These are phyloP conservation scores for Girardia tigrina DNA, from an alignment of 2,888 invertebrate species.

Conservation along the genomic window DNA sequence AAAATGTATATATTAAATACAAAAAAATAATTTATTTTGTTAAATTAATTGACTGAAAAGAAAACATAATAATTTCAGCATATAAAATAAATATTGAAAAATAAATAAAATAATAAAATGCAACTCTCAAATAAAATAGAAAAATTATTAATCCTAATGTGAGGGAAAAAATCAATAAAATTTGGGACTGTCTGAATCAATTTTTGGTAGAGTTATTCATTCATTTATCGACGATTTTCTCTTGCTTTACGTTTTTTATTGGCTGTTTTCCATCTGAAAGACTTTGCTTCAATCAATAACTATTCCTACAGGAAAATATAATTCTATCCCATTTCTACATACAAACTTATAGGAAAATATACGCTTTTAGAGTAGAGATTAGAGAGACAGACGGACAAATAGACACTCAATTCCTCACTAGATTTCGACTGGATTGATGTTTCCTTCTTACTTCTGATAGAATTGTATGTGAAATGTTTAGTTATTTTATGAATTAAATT, in stretches of 20 bases:
- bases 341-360: background rate
- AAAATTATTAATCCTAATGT: no score
- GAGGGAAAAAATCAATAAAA: background rate
- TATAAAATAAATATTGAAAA: no score
- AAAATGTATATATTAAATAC: no score
- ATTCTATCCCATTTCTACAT: background rate
- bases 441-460: background rate
- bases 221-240: background rate
- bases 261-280: background rate
- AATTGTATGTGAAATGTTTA: slow-evolving; percentile 15
- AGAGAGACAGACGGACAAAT: background rate
- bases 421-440: slow-evolving; percentile 15
- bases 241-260: background rate
- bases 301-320: background rate
- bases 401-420: background rate
- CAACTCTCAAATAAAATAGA: no score
- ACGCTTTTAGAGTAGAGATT: background rate
- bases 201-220: slow-evolving; percentile 9
- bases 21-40: no score
- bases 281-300: background rate
- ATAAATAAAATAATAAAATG: no score
- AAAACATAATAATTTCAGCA: no score
- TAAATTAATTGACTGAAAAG: no score
- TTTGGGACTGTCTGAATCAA: background rate
- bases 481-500: slow-evolving; percentile 16